Base-by-base conservation (phyloP, 2,888 invertebrate genomes). In the Deilephila elpenor region DNA sequence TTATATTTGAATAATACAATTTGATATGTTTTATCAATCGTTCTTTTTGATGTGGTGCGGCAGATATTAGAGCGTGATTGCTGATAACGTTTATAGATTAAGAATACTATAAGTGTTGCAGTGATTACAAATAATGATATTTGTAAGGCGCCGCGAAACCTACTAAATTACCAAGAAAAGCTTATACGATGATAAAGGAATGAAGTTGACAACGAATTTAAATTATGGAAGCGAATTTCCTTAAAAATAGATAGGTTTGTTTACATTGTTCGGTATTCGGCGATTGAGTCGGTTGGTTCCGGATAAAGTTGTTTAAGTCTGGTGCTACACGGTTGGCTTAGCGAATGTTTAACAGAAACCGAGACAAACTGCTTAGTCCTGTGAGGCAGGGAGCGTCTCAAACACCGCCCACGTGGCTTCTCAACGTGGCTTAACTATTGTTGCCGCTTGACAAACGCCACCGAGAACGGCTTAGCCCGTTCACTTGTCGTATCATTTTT, bases 1-100 rank as follows among this genome's bases (percentile, higher is more conserved):
- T 80, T 75, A 77, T 81, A 80, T 80, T 81, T 73, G 78, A 77
- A 79, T 75, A 77, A 76, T 76, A 67, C 59, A 71, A 70, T 74
- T 72, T 56, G 74, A 75, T 72, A 67, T 59, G 67, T 20, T 72
- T 56, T 29, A 61, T 62, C 32, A 7, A 64, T 67, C 19, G 34
- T 19, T 44, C 44, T 56, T 74, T 75, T 2, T 29, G 71, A 73
- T 51, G 44, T 67, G 5, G 17, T 17, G 51, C 67, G 51, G 44
- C 51, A 67, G 44, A 25, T 67, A 25, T 67, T 25, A 51, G n/a
- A n/a, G 62, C 29, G 25, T 64, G 64, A 64, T 64, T 37, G 37
- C 6, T 51, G 67, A 67, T 67, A 51, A 67, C 20, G 14, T 67
- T 56, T 44, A 67, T 51, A 67, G 29, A 60, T 60, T 60, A 60